Evolutionary conservation across 1,140 invertebrate species (phyloP).

Genomic region (Pseudomyrmex cubaensis): DNA sequence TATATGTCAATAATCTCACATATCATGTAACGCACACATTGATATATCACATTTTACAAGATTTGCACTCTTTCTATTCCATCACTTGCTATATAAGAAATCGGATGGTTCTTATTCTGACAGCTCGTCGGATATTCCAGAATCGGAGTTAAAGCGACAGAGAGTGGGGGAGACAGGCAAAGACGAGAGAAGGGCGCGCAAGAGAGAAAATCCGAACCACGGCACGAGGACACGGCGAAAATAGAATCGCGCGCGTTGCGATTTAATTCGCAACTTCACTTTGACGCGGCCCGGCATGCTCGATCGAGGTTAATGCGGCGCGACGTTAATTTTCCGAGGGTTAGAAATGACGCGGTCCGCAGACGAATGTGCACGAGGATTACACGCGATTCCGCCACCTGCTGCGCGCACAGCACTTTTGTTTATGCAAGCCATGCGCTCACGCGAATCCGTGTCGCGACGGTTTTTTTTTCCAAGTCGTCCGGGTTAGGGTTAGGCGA

Average conservation of each 20-base stretch:
- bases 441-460: background rate
- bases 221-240: constrained; percentile 36
- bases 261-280: constrained; percentile 43
- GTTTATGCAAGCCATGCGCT: constrained; percentile 76
- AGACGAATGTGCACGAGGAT: constrained; percentile 32
- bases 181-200: background rate
- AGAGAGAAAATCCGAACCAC: constrained; percentile 45
- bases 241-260: constrained; percentile 48
- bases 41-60: constrained; percentile 40
- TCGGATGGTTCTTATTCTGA: constrained; percentile 38
- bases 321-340: constrained; percentile 55
- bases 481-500: background rate
- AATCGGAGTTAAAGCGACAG: constrained; percentile 20
- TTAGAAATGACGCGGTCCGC: constrained; percentile 17
- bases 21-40: constrained; percentile 35
- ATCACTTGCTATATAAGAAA: constrained; percentile 32
- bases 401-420: constrained; percentile 77
- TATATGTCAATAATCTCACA: constrained; percentile 52
- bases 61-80: constrained; percentile 38
- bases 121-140: constrained; percentile 40
- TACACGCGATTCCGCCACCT: constrained; percentile 77
- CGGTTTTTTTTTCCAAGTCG: constrained; percentile 5
- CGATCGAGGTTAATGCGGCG: constrained; percentile 50
- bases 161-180: background rate
- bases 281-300: constrained; percentile 15